Evolutionary conservation across 2,888 invertebrate genomes (phyloP), one percentile per base, ranked within the genome.

Genomic region (Tachina lurida): DNA sequence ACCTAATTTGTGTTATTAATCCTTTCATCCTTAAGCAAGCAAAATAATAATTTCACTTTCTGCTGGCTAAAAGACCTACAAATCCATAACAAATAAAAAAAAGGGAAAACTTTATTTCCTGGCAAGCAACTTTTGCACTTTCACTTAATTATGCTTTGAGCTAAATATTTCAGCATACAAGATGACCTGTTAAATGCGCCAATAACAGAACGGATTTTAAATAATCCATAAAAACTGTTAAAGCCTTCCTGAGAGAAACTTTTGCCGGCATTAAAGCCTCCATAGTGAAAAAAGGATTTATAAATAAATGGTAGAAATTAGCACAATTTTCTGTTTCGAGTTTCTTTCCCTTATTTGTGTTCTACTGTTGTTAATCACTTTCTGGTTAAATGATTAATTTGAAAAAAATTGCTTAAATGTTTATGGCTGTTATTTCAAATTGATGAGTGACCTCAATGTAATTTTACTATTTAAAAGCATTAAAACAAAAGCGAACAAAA

Each of bases 391-490:
- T 58, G 65, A 58, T 68, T 75, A 39, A 74, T 71, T 77, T 43
- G 41, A 82, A 75, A 58, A 76, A 70, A 58, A 52, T 45, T 76
- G 4, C 65, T 82, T 70, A 58, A 79, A 75, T 79, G 47, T 73
- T 82, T 71, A 79, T 79, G 60, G 75, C 31, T 82, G 82, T 75
- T 79, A 65, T 78, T 68, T 62, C 17, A 47, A 82, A 86, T 79
- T 86, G 82, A 86, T 79, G 75, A 79, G 76, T 79, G 79, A 71
- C 78, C 85, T 79, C 70, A 86, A 82, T 86, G 60, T 58, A 79
- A 79, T 85, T 58, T 71, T 31, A 7, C 49, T 63, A 10, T 58
- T 41, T 31, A 47, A 62, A 52, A 45, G 17, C 45, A 56, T 60
- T 31, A 41, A 74, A n/a, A 31, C 31, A 31, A 31, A 49, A 22